Evolutionary conservation across 2,113 vertebrate species (phyloP).

Genomic region (Clinocottus analis): DNA sequence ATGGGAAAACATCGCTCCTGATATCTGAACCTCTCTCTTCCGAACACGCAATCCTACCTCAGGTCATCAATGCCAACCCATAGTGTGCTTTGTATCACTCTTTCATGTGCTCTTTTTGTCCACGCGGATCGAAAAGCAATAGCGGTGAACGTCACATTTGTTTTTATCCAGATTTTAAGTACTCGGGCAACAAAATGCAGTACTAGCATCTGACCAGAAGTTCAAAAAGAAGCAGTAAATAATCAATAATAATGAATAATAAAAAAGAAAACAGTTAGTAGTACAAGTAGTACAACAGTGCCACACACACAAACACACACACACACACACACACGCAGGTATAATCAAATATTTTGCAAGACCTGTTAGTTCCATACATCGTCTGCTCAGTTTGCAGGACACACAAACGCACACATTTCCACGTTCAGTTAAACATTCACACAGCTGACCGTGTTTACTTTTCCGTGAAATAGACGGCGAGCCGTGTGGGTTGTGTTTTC

Average conservation of each 20-base stretch:
- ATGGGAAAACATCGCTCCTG: no score
- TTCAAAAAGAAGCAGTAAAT: no score
- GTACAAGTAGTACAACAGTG: no score
- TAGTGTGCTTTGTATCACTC: background rate
- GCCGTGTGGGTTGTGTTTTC: slow-evolving; percentile 3
- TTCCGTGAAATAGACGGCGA: slow-evolving; percentile 32
- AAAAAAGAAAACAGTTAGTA: no score
- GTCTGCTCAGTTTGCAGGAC: slow-evolving; percentile 24
- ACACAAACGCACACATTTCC: slow-evolving; percentile 22
- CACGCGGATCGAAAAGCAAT: background rate
- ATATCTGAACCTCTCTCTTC: no score
- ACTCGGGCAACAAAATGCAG: no score
- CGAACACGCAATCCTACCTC: background rate
- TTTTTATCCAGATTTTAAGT: no score
- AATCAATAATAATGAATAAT: no score
- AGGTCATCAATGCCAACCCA: background rate
- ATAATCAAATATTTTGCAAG: background rate
- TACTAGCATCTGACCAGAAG: no score
- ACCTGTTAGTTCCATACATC: background rate
- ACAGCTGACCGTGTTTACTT: slow-evolving; percentile 35
- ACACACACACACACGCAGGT: background rate
- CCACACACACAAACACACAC: background rate
- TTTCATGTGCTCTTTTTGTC: background rate
- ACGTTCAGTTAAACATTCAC: slow-evolving; percentile 48
- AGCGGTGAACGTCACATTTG: background rate